Evolutionary conservation across 64 coral and sea anemone species (phyloP), one percentile per base, ranked within the genome.

Genomic region (Porites lutea): DNA sequence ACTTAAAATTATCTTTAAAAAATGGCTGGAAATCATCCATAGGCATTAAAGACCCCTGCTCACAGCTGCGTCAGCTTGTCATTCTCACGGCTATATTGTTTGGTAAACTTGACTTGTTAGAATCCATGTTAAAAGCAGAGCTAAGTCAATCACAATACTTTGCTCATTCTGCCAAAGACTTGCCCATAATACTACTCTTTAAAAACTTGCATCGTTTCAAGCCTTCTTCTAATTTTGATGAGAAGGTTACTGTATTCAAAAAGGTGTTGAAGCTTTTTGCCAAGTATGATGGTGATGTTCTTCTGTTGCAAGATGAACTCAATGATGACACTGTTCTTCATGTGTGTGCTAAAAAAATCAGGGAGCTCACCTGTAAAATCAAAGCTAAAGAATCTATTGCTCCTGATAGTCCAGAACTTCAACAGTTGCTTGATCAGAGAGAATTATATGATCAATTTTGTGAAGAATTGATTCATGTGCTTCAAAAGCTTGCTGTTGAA

Each of bases 391-490:
- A 77, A 52, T 77, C 18, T 18, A 8, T 13, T 77, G 48, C 4
- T 47, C 3, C 8, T n/a, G 74, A 77, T 8, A 3, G 18, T 50
- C 53, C 16, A 18, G 14, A 52, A 45, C 74, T 52, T 52, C 11
- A 54, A 77, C 48, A 8, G 22, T 77, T 77, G 74, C 74, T 77
- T 77, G 14, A 47, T 18, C 74, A 77, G 48, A 77, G 74, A 77
- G 18, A 14, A 19, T 77, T 77, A n/a, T 53, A 13, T 18, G 74
- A 77, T 20, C 48, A 13, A 77, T 52, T 77, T 53, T 77, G 48
- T 12, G 14, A 15, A 77, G 74, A 52, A 52, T 8, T 77, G 49
- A 77, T 77, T n/a, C 74, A 52, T 49, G 53, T 45, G 3, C 52
- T 77, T 16, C 16, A 77, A 19, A 52, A 5, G 16, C 74, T 77